Conservation (phyloP, 2,113 vertebrate genomes). For the Pungitius pungitius region DNA sequence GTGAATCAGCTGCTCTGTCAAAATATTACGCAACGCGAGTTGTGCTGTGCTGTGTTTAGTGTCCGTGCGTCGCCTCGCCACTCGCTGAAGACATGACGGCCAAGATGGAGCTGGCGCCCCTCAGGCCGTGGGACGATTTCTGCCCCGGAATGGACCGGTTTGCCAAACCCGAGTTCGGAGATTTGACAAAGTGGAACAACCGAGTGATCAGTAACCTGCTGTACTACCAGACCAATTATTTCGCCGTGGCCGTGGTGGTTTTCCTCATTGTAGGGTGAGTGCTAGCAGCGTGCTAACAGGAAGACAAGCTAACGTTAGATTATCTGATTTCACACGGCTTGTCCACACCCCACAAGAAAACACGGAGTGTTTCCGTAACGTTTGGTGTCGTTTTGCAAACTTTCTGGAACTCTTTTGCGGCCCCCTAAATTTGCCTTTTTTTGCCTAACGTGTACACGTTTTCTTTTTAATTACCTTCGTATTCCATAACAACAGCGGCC, state of each 20-base stretch:
- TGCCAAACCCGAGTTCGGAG: slow-evolving; percentile 86
- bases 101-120: slow-evolving; percentile 89
- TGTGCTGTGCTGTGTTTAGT: slow-evolving; percentile 24
- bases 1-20: slow-evolving; percentile 68
- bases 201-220: slow-evolving; percentile 93
- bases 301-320: slow-evolving; percentile 21
- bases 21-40: slow-evolving; percentile 54
- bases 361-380: slow-evolving; percentile 21
- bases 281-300: slow-evolving; percentile 13
- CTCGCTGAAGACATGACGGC: slow-evolving; percentile 65
- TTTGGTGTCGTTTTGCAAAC: background rate
- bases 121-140: slow-evolving; percentile 92
- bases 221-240: slow-evolving; percentile 97
- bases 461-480: background rate
- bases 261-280: slow-evolving; percentile 93
- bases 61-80: background rate
- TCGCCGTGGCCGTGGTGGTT: slow-evolving; percentile 83
- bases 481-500: background rate
- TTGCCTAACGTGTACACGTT: background rate
- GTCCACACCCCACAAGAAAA: slow-evolving; percentile 48
- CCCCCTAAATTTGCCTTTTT: background rate
- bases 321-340: slow-evolving; percentile 41
- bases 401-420: background rate
- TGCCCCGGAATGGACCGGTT: slow-evolving; percentile 89
- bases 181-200: slow-evolving; percentile 95